phyloP scores from a whole-genome alignment of 2,113 vertebrate species.

The Callopanchax toddi region DNA sequence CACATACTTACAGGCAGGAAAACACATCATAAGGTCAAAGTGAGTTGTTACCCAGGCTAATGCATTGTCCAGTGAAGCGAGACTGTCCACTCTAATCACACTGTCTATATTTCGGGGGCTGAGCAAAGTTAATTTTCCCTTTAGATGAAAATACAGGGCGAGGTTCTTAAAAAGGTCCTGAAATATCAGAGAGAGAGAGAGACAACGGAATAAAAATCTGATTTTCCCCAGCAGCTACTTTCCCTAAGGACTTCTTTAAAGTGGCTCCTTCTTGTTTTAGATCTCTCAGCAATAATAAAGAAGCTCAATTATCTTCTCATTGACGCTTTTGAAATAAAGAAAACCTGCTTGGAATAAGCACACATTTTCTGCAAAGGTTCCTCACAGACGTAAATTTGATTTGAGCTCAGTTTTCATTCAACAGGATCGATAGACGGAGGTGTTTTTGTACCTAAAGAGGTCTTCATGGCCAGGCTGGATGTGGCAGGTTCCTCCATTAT shows the following conservation, averaged over 20 bases:
- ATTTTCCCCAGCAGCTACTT: slow-evolving; percentile 17
- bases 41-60: slow-evolving; percentile 50
- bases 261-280: neutral
- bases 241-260: slow-evolving; percentile 3
- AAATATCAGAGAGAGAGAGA: slow-evolving; percentile 15
- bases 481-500: slow-evolving; percentile 93
- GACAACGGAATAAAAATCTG: neutral
- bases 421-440: neutral
- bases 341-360: neutral
- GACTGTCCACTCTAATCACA: slow-evolving; percentile 47
- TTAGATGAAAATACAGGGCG: slow-evolving; percentile 33
- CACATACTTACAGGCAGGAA: slow-evolving; percentile 35
- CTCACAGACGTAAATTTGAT: accelerated
- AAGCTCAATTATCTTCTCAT: neutral
- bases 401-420: too few species aligned
- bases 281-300: neutral
- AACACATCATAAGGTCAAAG: slow-evolving; percentile 54
- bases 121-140: slow-evolving; percentile 26
- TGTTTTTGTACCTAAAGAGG: slow-evolving; percentile 90
- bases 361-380: neutral
- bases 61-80: slow-evolving; percentile 43
- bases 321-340: slow-evolving; percentile 2
- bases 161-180: slow-evolving; percentile 22
- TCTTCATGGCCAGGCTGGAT: slow-evolving; percentile 84
- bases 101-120: slow-evolving; percentile 25